Evolutionary conservation across 2,113 vertebrate genomes (phyloP), one percentile per base, ranked within the genome.

Genomic region (Podilymbus podiceps): DNA sequence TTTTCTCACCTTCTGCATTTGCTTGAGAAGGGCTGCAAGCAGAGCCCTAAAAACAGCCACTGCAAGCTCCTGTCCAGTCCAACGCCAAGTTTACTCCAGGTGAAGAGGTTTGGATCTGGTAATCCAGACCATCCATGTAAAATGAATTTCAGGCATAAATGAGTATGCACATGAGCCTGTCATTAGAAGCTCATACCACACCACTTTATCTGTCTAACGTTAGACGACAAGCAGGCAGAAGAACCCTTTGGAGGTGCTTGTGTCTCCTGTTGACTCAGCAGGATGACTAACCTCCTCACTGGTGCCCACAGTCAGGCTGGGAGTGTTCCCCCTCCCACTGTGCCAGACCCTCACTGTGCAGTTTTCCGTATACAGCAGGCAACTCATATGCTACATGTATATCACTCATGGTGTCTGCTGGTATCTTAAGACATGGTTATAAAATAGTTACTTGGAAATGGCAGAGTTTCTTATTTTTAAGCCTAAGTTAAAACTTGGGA

Each of bases 241-340:
- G 77, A 87, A 79, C 81, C 66, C 50, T 66, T 82, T 72, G 84
- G 95, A 91, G 60, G 62, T 75, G 83, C 69, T 59, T 64, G 86
- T 78, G 66, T 68, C 60, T 96, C 81, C 44, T 40, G 40, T 16
- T 94, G 89, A 94, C 87, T 93, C 89, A 94, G 91, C 89, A 82
- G 87, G 80, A 82, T 93, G 89, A 94, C 84, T 94, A 95, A 95
- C 53, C 40, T 59, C 85, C 73, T 49, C 33, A 4, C 79, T 66
- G 71, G 53, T 90, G 85, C 82, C 85, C 83, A 31, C 75, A 85
- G 40, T 55, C 74, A 90, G 82, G 79, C 78, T 79, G 62, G 63
- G 33, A 31, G 9, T 31, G 40, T 67, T 95, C 17, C 72, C 74
- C 68, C 75, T 93, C 90, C 72, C 59, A 69, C 95, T 55, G 63